phyloP scores from a whole-genome alignment of 2,113 vertebrate genomes.

The Oncorhynchus tshawytscha region DNA sequence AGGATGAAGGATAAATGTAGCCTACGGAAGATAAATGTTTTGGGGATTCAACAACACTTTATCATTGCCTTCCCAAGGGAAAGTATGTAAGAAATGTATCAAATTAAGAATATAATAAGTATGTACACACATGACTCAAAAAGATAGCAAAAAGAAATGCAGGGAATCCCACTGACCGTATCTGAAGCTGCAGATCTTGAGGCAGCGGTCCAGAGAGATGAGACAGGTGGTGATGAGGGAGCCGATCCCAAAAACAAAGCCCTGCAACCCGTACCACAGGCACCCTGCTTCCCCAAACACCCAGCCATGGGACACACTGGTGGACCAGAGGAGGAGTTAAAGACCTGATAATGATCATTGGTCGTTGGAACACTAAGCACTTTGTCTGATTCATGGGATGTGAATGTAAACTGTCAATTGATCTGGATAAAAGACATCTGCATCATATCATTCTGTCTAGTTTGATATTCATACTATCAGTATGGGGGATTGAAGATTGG shows the following conservation, averaged over 20 bases:
- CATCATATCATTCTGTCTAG: too few relatives aligned
- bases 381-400: too few relatives aligned
- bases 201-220: slow-evolving; percentile 62
- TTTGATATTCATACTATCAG: too few relatives aligned
- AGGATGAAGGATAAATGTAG: too few relatives aligned
- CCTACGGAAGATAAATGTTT: too few relatives aligned
- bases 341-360: background rate
- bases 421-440: too few relatives aligned
- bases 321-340: background rate
- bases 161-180: slow-evolving; percentile 41
- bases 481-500: too few relatives aligned
- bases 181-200: slow-evolving; percentile 63
- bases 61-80: background rate
- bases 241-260: slow-evolving; percentile 63
- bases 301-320: slow-evolving; percentile 60
- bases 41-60: too few relatives aligned
- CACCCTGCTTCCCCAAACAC: slow-evolving; percentile 58
- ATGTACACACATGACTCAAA: background rate
- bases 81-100: background rate
- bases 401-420: too few relatives aligned
- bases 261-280: slow-evolving; percentile 57
- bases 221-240: slow-evolving; percentile 63
- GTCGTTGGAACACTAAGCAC: too few relatives aligned
- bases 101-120: background rate
- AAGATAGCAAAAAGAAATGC: background rate